Evolutionary conservation across 1,140 invertebrate species (phyloP).

Genomic region (Conus ventricosus): DNA sequence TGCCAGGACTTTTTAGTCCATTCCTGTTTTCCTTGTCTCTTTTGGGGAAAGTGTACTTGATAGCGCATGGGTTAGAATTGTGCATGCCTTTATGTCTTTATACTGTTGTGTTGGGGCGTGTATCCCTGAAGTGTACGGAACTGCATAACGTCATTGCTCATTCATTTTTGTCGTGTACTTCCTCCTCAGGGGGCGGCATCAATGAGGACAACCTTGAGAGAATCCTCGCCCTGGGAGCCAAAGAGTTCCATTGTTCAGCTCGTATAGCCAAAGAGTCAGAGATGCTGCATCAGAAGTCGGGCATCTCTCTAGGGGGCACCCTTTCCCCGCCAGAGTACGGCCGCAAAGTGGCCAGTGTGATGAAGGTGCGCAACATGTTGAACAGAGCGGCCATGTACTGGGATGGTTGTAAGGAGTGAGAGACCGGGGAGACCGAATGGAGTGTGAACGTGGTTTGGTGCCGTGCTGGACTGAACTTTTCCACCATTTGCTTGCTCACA

Average conservation of each 20-base stretch:
- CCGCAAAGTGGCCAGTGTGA: constrained; percentile 52
- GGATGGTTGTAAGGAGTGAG: neutral
- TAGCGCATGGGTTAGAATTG: too few species aligned
- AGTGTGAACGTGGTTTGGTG: too few species aligned
- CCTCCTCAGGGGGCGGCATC: constrained; percentile 85
- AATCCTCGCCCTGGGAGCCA: constrained; percentile 81
- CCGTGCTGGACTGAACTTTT: too few species aligned
- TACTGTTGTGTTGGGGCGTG: too few species aligned
- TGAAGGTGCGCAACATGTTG: constrained; percentile 49
- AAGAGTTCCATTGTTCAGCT: constrained; percentile 87
- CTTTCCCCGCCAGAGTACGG: constrained; percentile 55
- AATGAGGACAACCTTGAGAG: constrained; percentile 82
- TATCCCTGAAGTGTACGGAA: too few species aligned
- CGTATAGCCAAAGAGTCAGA: constrained; percentile 71
- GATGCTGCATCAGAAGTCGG: constrained; percentile 63
- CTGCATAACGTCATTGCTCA: too few species aligned
- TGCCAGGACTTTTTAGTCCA: too few species aligned
- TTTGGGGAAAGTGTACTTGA: too few species aligned
- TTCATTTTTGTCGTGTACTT: neutral
- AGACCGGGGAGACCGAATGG: too few species aligned
- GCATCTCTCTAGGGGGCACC: constrained; percentile 58
- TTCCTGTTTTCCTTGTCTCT: too few species aligned
- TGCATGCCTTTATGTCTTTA: too few species aligned
- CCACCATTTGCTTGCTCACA: too few species aligned
- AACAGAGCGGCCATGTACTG: constrained; percentile 28